Percentiles rank a stretch among this genome's conserved stretches.
Evolutionary conservation across 1,140 invertebrate species (phyloP).

Genomic region (Trichogramma pretiosum): DNA sequence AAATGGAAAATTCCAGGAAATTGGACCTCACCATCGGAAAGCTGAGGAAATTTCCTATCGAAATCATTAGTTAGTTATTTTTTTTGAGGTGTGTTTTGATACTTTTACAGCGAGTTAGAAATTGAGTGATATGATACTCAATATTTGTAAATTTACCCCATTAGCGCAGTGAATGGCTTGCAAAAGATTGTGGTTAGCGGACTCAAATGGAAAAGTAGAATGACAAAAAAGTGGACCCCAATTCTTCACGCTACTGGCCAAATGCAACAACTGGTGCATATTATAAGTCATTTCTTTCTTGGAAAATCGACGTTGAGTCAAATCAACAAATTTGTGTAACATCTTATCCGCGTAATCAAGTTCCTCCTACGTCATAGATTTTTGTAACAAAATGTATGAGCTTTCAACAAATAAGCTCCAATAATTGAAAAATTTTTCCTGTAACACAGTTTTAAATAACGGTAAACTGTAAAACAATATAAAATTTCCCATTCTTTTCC

Average conservation of each 20-base stretch:
- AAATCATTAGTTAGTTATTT: no score
- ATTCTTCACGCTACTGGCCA: constrained; percentile 5
- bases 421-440: background rate
- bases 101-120: no score
- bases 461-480: background rate
- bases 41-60: no score
- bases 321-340: background rate
- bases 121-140: no score
- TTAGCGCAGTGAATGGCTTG: background rate
- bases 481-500: constrained; percentile 2
- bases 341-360: background rate
- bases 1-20: no score
- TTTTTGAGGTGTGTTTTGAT: no score
- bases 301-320: background rate
- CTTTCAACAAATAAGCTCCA: background rate
- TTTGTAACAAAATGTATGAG: background rate
- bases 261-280: background rate
- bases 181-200: background rate
- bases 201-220: constrained; percentile 1
- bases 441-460: background rate
- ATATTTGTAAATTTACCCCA: constrained; percentile 1
- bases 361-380: background rate
- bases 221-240: constrained; percentile 1
- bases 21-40: no score
- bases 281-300: background rate